Percentiles rank a stretch among this genome's conserved stretches.
Conservation (phyloP, 1,140 invertebrate genomes). For the Dysdera silvatica region DNA sequence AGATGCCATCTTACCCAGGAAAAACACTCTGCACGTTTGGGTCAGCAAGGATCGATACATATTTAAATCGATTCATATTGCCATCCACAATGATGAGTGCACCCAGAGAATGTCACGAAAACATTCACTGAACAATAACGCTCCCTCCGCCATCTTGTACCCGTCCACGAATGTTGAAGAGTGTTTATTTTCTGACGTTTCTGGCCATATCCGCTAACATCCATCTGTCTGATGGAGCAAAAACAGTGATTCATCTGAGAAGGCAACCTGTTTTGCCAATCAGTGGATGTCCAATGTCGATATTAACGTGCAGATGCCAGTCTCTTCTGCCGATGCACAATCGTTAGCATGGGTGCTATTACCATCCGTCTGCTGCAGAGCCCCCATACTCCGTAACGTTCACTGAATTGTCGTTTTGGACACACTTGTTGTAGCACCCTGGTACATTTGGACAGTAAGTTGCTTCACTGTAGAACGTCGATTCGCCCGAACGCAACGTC, state of each 20-base stretch:
- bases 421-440: not conserved
- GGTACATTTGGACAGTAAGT: not conserved
- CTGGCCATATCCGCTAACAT: not conserved
- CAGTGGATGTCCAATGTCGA: not conserved
- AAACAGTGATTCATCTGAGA: not conserved
- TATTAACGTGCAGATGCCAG: not conserved
- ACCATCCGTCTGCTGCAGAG: not conserved
- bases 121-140: not conserved
- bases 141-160: not conserved
- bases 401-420: not conserved
- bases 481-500: not conserved
- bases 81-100: constrained; percentile 1
- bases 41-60: not conserved
- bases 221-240: not conserved
- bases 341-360: not conserved
- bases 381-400: not conserved
- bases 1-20: not conserved
- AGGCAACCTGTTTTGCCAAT: not conserved
- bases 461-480: not conserved
- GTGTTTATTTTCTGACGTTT: constrained; percentile 3
- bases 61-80: not conserved
- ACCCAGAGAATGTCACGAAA: not conserved
- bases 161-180: not conserved
- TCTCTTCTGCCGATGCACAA: not conserved
- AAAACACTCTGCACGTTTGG: not conserved